Percentiles rank a stretch among this genome's conserved stretches.
phyloP scores from a whole-genome alignment of 2,113 vertebrate genomes.

The Phyllostomus discolor region DNA sequence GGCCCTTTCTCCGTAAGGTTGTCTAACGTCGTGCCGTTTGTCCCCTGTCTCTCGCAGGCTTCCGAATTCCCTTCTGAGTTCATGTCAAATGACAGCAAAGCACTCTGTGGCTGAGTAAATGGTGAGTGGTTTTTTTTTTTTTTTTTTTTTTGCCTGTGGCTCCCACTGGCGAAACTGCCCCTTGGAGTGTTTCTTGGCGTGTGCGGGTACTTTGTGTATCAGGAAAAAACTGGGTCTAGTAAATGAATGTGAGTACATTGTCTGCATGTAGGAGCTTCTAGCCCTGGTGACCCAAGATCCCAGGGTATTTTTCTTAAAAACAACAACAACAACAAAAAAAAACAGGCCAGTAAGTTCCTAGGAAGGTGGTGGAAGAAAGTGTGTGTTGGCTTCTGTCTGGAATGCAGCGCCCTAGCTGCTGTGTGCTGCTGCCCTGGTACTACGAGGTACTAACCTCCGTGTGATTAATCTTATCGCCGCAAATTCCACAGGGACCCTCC shows the following conservation, averaged over 20 bases:
- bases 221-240: neutral
- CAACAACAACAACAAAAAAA: neutral
- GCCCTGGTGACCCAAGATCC: neutral
- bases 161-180: neutral
- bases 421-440: neutral
- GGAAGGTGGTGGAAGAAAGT: neutral
- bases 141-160: constrained; percentile 43
- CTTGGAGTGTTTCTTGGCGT: neutral
- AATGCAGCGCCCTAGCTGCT: neutral
- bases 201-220: neutral
- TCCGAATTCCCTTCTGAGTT: constrained; percentile 95
- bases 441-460: neutral
- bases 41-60: constrained; percentile 83
- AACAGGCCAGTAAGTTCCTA: neutral
- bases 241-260: neutral
- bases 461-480: constrained; percentile 57
- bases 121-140: constrained; percentile 84
- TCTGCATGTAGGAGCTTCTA: neutral
- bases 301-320: neutral
- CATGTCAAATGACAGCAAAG: constrained; percentile 95
- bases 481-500: constrained; percentile 63
- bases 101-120: constrained; percentile 92
- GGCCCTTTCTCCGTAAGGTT: neutral
- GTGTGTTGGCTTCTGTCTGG: neutral
- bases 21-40: constrained; percentile 37